phyloP scores from a whole-genome alignment of 2,113 vertebrate genomes.

The Gambusia affinis region DNA sequence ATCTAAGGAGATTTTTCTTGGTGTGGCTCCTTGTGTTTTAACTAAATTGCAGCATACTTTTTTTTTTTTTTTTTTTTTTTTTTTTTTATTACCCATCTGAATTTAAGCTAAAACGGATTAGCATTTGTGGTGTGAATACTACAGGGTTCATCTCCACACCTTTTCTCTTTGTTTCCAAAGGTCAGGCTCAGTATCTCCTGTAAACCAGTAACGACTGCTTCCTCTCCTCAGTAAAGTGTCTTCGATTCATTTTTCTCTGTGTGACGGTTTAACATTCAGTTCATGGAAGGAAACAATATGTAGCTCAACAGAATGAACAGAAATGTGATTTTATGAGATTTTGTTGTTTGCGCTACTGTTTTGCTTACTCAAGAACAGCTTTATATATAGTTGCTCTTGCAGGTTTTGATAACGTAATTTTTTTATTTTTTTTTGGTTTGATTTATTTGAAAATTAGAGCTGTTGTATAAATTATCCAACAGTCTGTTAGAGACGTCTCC shows the following conservation, averaged over 20 bases:
- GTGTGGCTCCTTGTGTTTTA: constrained; percentile 9
- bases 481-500: neutral
- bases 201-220: constrained; percentile 16
- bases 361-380: neutral
- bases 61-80: constrained; percentile 38
- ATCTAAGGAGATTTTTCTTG: constrained; percentile 46
- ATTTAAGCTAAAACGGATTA: constrained; percentile 57
- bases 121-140: constrained; percentile 59
- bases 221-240: neutral
- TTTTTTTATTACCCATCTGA: constrained; percentile 34
- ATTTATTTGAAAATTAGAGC: neutral
- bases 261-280: neutral
- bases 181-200: neutral
- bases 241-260: neutral
- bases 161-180: constrained; percentile 20
- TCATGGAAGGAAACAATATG: neutral
- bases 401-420: no score
- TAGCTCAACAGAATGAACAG: no score
- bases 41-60: constrained; percentile 14
- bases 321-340: neutral
- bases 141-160: constrained; percentile 43
- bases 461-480: neutral
- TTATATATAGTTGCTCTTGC: no score
- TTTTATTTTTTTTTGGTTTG: neutral
- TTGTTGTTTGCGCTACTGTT: neutral